phyloP scores from a whole-genome alignment of 1,140 invertebrate species.

The Limonius californicus region DNA sequence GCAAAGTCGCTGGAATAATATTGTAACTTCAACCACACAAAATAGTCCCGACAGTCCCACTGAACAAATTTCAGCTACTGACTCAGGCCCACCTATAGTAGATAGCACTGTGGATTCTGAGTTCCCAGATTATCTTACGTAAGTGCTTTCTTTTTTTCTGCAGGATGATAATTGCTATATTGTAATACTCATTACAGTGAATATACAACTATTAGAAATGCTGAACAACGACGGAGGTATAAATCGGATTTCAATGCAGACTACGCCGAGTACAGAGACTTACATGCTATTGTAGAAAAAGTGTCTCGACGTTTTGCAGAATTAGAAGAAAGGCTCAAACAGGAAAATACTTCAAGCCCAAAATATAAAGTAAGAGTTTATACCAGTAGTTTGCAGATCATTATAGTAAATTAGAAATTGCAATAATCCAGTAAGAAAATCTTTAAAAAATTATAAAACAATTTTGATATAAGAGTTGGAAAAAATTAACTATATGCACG shows the following conservation, averaged over 20 bases:
- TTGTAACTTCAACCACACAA: neutral
- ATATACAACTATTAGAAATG: constrained; percentile 72
- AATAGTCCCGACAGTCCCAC: constrained; percentile 45
- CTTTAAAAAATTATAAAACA: too few relatives aligned
- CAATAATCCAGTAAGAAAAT: neutral
- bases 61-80: constrained; percentile 31
- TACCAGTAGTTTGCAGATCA: neutral
- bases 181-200: constrained; percentile 64
- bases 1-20: constrained; percentile 6
- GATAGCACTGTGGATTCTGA: constrained; percentile 24
- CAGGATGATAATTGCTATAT: too few relatives aligned
- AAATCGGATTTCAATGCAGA: constrained; percentile 84
- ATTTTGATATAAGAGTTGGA: too few relatives aligned
- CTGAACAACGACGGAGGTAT: constrained; percentile 75
- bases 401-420: neutral
- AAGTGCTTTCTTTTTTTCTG: constrained; percentile 38
- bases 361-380: constrained; percentile 51
- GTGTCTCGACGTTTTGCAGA: constrained; percentile 73
- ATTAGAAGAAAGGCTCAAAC: constrained; percentile 63
- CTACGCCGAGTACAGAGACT: constrained; percentile 75
- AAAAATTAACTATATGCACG: too few relatives aligned
- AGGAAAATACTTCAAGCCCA: constrained; percentile 48
- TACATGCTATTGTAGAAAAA: constrained; percentile 71
- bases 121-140: constrained; percentile 56
- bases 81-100: constrained; percentile 20